Evolutionary conservation across 2,888 invertebrate genomes (phyloP), one percentile per base, ranked within the genome.

Genomic region (Chymomyza fuscimana): DNA sequence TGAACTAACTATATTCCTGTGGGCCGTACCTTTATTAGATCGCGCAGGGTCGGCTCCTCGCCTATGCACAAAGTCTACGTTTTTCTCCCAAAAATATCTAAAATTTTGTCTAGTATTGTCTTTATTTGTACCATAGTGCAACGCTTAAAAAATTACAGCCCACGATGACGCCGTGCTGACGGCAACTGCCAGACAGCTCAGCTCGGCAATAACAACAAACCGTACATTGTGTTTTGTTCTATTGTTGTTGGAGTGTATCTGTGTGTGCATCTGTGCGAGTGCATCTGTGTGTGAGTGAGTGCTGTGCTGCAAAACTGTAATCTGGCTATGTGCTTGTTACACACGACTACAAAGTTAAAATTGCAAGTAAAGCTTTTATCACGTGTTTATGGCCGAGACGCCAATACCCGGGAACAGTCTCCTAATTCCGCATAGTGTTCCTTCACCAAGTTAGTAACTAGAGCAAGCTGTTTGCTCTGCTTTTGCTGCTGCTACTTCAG

Each of bases 351-450:
- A 70, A 73, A 82, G 81, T 78, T 82, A 70, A 82, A 85, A 87
- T 83, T 77, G 86, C 78, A 72, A 83, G 84, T 80, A 82, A 79
- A 76, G 81, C 82, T 83, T 83, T 86, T 83, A 85, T 77, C 85
- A 83, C 78, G 79, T 81, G 78, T 79, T 83, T 80, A 83, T 79
- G 74, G 65, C 65, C 72, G 51, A 59, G 4, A 19, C 36, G 52
- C 22, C n/a, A 12, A 9, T 36, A 51, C 36, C 40, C 10, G 1
- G 10, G 40, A 10, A 22, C 56, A 19, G 56, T 12, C 56, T 19
- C 19, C 22, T n/a, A 54, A 54, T 22, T 12, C 22, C 19, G 56
- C n/a, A 19, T 54, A 22, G 22, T 54, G 9, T 54, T 54, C 16
- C 22, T 54, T 54, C 16, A 9, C 22, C 19, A 22, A 22, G 56